Conservation (phyloP, 2,113 vertebrate genomes). For the Myotis davidii region DNA sequence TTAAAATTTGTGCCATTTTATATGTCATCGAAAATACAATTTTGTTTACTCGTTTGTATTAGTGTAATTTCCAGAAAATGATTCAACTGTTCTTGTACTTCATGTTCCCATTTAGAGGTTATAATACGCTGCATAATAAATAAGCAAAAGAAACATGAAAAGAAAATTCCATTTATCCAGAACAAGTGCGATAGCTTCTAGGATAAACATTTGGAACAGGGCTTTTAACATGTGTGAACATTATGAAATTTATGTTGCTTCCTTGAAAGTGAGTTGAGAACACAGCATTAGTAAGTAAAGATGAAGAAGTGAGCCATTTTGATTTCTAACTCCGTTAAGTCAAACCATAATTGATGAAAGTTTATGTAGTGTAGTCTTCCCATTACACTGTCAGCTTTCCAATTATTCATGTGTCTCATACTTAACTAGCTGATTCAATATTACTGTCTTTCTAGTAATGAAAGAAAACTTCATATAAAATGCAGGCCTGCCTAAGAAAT, state of each 20-base stretch:
- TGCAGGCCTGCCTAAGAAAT: background rate
- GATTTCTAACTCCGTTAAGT: background rate
- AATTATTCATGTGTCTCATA: background rate
- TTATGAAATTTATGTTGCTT: background rate
- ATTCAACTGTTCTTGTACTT: constrained; percentile 18
- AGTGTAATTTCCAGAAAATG: constrained; percentile 43
- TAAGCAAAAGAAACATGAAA: background rate
- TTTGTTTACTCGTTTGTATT: constrained; percentile 46
- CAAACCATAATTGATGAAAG: background rate
- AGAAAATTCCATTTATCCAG: background rate
- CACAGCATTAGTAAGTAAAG: background rate
- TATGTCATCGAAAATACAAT: constrained; percentile 22
- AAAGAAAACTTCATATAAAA: background rate
- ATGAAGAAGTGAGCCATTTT: background rate
- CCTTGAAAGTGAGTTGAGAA: background rate
- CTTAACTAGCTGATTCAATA: background rate
- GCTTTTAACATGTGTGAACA: background rate
- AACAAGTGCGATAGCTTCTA: background rate
- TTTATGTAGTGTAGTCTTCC: background rate
- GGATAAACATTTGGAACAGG: background rate
- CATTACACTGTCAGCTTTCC: background rate
- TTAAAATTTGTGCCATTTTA: constrained; percentile 40
- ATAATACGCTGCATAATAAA: constrained; percentile 42
- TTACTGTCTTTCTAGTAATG: background rate
- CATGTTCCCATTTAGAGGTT: constrained; percentile 33